phyloP scores from a whole-genome alignment of 64 coral and sea anemone genomes.

The Anthopleura sola region DNA sequence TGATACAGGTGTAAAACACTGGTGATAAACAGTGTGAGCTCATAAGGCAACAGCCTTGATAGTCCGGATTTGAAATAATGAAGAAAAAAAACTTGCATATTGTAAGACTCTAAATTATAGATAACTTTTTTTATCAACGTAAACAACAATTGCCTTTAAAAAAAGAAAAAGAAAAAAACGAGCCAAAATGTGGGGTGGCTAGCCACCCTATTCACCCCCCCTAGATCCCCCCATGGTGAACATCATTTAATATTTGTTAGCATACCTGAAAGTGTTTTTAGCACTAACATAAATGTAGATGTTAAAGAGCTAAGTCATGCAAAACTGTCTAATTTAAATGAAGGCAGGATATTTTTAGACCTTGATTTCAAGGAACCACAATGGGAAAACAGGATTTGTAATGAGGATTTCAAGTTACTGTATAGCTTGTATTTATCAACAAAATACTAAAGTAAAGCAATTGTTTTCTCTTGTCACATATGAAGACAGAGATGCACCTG shows the following conservation, averaged over 20 bases:
- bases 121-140: no score
- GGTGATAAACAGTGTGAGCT: no score
- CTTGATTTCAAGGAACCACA: neutral
- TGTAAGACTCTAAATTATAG: no score
- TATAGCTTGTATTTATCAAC: conserved; percentile 17
- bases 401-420: neutral
- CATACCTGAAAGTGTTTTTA: neutral
- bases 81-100: no score
- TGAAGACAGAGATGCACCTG: neutral
- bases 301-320: neutral
- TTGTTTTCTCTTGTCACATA: conserved; percentile 5
- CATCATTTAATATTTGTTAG: neutral
- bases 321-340: neutral
- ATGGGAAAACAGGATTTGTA: conserved; percentile 2
- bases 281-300: neutral
- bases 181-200: no score
- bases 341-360: conserved; percentile 19
- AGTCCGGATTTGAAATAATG: no score
- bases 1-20: no score
- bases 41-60: no score
- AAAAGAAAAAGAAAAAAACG: no score
- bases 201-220: no score
- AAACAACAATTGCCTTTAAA: no score
- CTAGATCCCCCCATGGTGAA: no score
- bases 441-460: conserved; percentile 5